Evolutionary conservation across 2,797 vertebrate species (phyloP), one percentile per base, ranked within the genome.

Genomic region (Gobio occitaniae): DNA sequence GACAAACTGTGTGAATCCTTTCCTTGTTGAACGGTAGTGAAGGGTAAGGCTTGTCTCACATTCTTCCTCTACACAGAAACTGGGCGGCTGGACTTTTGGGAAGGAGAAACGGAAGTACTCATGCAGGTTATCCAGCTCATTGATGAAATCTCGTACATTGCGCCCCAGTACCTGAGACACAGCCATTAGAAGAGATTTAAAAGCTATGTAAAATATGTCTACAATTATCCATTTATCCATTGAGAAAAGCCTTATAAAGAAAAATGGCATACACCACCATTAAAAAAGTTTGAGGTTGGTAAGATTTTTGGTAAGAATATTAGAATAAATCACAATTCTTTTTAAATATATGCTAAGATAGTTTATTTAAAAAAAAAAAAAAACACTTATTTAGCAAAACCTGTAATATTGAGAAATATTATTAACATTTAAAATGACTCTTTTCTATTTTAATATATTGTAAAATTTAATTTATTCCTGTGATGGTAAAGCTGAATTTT

Each of bases 71-170:
- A 95, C 95, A n/a, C 94, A 95, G 91, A 95, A 95, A 86, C 95
- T 94, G 3, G 94, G 95, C 0, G 94, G 94, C 92, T 96, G 95
- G 41, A 95, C 94, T 80, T 95, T 95, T 66, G 94, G 95, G 91
- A 95, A 95, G 72, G 95, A 95, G 90, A 95, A 95, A 84, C 92
- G 94, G 56, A 95, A 95, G 71, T 96, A 96, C 90, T 96, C 94
- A 17, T 95, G 94, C 88, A 95, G 90, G 89, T 95, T 95, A 88
- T 95, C 95, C 90, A 95, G 89, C 87, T 95, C 94, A 1, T 95
- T 96, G 92, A 96, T 96, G 91, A 95, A 96, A 91, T 95, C 95
- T 7, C 94, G 91, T 47, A 95, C 94, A 36, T 95, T 95, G 11
- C 93, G 91, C 0, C 95, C 95, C 87, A 95, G 85, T 41, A 95